Evolutionary conservation across 2,797 vertebrate species (phyloP).

Genomic region (Agapornis canus): DNA sequence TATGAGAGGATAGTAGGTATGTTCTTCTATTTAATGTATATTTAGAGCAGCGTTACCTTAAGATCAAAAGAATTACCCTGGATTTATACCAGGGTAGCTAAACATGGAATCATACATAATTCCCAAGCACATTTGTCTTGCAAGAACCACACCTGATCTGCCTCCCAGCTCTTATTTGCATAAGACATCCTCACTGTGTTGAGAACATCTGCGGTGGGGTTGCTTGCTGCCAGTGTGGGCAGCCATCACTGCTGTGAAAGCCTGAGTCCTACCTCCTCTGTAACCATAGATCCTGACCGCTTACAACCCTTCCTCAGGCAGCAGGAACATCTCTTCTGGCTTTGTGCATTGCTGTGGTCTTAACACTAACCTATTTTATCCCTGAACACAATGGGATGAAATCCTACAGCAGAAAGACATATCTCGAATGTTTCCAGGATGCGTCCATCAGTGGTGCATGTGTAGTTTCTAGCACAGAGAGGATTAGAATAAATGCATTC

Average conservation of each 20-base stretch:
- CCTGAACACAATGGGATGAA: conserved; percentile 32
- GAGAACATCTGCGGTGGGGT: conserved; percentile 58
- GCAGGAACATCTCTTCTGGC: neutral
- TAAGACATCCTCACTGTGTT: conserved; percentile 1
- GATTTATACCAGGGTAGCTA: conserved; percentile 51
- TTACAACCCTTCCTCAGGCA: neutral
- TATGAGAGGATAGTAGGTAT: neutral
- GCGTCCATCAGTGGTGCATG: conserved; percentile 18
- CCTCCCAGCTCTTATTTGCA: conserved; percentile 59
- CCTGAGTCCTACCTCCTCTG: neutral
- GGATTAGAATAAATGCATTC: conserved; percentile 72
- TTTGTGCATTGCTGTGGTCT: neutral
- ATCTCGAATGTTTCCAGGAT: conserved; percentile 53
- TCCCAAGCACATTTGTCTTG: conserved; percentile 57
- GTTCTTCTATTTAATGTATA: conserved; percentile 5
- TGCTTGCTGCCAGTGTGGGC: conserved; percentile 30
- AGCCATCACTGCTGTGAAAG: neutral
- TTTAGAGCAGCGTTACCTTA: conserved; percentile 13
- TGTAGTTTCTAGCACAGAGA: conserved; percentile 54
- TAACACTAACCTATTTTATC: conserved; percentile 14
- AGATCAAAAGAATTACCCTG: conserved; percentile 54
- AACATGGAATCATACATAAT: conserved; percentile 57
- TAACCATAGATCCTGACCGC: neutral
- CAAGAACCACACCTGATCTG: conserved; percentile 64
- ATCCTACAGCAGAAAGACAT: conserved; percentile 10